Conservation (phyloP, 2,113 vertebrate species). For the Paramisgurnus dabryanus region DNA sequence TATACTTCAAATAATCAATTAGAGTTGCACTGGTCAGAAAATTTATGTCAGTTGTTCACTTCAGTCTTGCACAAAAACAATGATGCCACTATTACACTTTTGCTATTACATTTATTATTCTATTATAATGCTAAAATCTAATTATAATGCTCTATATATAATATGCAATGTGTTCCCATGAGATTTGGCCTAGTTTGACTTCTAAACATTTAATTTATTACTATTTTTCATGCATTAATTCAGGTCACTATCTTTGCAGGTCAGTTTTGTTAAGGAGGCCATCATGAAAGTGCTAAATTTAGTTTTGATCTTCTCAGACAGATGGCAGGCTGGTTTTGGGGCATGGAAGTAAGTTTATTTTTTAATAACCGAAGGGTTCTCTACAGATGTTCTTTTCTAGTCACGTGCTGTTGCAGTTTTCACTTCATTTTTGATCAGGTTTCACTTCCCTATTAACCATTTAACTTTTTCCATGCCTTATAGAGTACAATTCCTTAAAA, state of each 20-base stretch:
- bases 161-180: neutral
- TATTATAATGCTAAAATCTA: too few species aligned
- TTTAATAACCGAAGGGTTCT: neutral
- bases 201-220: too few species aligned
- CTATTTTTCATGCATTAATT: neutral
- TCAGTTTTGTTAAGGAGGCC: slow-evolving; percentile 97
- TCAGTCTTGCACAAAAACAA: too few species aligned
- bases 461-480: neutral
- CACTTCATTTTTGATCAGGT: neutral
- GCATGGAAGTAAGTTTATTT: slow-evolving; percentile 87
- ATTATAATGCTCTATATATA: too few species aligned
- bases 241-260: slow-evolving; percentile 70
- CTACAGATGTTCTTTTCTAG: neutral
- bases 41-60: neutral
- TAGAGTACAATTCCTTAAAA: neutral
- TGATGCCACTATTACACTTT: neutral
- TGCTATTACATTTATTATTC: neutral
- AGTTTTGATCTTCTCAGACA: slow-evolving; percentile 96
- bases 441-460: neutral
- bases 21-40: neutral
- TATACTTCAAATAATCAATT: neutral
- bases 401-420: neutral
- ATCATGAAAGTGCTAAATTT: slow-evolving; percentile 98
- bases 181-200: neutral
- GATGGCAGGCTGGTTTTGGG: slow-evolving; percentile 92